Base-by-base conservation (phyloP, 2,888 invertebrate genomes). In the Dasysyrphus albostriatus region DNA sequence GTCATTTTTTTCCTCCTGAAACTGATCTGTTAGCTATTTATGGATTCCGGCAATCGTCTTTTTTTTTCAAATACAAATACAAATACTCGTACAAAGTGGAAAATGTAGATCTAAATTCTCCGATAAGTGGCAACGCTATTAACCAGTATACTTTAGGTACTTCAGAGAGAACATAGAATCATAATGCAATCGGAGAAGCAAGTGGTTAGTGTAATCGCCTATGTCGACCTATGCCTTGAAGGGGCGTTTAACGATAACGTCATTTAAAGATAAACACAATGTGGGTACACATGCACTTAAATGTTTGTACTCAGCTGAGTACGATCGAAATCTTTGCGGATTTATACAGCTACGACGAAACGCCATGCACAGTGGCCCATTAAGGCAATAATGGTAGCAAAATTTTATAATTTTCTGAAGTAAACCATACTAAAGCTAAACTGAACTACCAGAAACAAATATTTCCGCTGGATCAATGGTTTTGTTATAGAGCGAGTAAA, bases 231-330 rank as follows among this genome's bases (percentile, higher is more conserved):
- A 24, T 51, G 37, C 19, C 67, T 67, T 69, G 37, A 54, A 42
- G 24, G 29, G 69, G 67, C 49, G 67, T 67, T 67, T 49, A 42
- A 69, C 51, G 69, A 69, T 69, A 69, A 29, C n/a, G 54, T 49
- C 69, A 29, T 69, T 54, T 39, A 37, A 63, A 54, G 69, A 69
- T 69, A 69, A 69, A 39, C 24, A n/a, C 8, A 1, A n/a, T 29
- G 29, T 6, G 54, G 9, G 69, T 69, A 69, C 69, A 69, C 29
- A 39, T 69, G 69, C 39, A 69, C 69, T 54, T 6, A 37, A 67
- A 37, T n/a, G 32, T 19, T 67, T 39, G 24, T 37, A 49, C 16
- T 14, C 34, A 47, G 4, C 49, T 37, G 24, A 67, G 19, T 9
- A 9, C 19, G 47, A 59, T 37, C 12, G n/a, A 16, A 47, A 47